Evolutionary conservation across 2,113 vertebrate species (phyloP).

Genomic region (Redunca redunca): DNA sequence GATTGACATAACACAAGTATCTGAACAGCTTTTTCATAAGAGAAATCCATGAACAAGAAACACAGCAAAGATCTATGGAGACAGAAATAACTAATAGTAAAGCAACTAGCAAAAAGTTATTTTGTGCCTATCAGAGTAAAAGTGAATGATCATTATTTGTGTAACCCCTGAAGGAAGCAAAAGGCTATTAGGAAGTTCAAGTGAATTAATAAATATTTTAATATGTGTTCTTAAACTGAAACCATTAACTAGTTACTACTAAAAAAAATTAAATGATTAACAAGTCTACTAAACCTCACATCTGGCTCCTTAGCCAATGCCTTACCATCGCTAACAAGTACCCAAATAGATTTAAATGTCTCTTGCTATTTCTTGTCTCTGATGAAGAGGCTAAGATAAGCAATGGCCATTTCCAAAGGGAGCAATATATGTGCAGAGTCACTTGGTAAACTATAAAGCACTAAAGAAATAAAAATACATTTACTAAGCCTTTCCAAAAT

Average conservation of each 20-base stretch:
- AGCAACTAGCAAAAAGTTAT: background rate
- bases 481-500: background rate
- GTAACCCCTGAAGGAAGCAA: conserved; percentile 5
- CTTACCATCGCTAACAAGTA: background rate
- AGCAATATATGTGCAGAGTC: background rate
- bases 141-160: background rate
- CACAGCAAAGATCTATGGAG: background rate
- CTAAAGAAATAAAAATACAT: background rate
- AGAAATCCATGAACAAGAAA: background rate
- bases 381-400: conserved; percentile 4
- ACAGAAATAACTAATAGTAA: background rate
- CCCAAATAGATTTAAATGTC: background rate
- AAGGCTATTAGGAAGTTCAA: conserved; percentile 32
- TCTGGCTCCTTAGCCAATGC: background rate
- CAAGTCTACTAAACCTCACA: background rate
- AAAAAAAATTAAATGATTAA: conserved; percentile 8
- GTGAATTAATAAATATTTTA: conserved; percentile 26
- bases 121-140: conserved; percentile 1
- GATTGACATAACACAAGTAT: background rate
- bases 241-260: conserved; percentile 9
- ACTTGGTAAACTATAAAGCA: background rate
- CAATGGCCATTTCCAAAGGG: background rate
- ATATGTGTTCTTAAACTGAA: conserved; percentile 27
- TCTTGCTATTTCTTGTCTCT: background rate
- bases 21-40: background rate